A percentile compares a stretch with the other conserved stretches of the same genome.
Conservation (phyloP, 2,797 vertebrate species). For the Dromococcyx pavoninus region DNA sequence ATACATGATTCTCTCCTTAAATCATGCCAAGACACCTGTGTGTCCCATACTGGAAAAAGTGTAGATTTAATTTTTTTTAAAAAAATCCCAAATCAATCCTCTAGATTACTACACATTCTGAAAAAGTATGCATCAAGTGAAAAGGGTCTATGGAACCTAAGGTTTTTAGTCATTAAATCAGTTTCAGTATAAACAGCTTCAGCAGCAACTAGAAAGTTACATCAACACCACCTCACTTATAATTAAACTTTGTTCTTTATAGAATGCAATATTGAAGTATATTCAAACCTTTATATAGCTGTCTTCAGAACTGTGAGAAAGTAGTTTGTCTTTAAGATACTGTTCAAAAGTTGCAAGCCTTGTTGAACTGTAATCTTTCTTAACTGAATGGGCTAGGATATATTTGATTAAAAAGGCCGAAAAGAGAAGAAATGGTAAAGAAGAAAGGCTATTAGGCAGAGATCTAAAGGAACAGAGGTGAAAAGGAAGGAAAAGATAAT, state of each 20-base stretch:
- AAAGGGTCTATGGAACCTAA: neutral
- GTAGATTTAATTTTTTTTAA: neutral
- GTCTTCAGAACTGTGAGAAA: neutral
- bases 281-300: neutral
- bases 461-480: neutral
- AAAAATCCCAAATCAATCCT: neutral
- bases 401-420: neutral
- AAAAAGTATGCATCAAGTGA: neutral
- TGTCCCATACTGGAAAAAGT: neutral
- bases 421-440: neutral
- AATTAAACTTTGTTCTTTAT: neutral
- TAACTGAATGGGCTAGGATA: neutral
- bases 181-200: neutral
- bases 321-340: neutral
- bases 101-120: neutral
- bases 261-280: neutral
- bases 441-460: neutral
- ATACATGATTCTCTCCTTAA: neutral
- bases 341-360: neutral
- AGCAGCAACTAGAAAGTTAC: neutral
- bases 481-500: neutral
- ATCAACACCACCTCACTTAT: neutral
- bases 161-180: neutral
- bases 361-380: neutral
- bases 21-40: neutral